Conservation (phyloP, 2,113 vertebrate genomes). For the Equus przewalskii region DNA sequence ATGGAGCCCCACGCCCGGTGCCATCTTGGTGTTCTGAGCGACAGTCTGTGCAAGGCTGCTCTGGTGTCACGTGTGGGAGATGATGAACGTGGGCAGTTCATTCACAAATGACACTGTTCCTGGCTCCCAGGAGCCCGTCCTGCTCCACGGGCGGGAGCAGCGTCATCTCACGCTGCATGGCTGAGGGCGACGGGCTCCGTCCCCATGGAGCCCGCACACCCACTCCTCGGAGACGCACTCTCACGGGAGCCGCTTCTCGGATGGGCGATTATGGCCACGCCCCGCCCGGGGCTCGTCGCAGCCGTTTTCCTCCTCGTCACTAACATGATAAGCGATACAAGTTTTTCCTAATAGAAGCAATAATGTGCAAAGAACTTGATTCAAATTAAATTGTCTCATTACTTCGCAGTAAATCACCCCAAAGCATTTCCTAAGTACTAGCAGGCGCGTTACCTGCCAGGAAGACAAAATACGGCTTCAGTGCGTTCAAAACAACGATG, state of each 20-base stretch:
- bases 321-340: background rate
- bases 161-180: fast-evolving
- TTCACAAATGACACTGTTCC: fast-evolving
- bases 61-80: fast-evolving
- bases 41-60: background rate
- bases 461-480: fast-evolving
- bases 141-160: fast-evolving
- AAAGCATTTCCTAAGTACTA: background rate
- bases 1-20: fast-evolving
- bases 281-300: background rate
- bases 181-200: fast-evolving
- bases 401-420: conserved; percentile 51
- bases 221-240: fast-evolving
- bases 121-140: fast-evolving
- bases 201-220: fast-evolving
- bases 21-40: background rate
- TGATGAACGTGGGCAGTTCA: background rate
- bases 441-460: background rate
- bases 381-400: conserved; percentile 65
- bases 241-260: background rate
- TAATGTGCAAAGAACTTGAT: conserved; percentile 13
- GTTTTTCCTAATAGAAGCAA: conserved; percentile 51
- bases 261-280: background rate
- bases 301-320: background rate
- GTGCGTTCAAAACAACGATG: fast-evolving